Evolutionary conservation across 2,888 invertebrate species (phyloP).

Genomic region (Peribatodes rhomboidaria): DNA sequence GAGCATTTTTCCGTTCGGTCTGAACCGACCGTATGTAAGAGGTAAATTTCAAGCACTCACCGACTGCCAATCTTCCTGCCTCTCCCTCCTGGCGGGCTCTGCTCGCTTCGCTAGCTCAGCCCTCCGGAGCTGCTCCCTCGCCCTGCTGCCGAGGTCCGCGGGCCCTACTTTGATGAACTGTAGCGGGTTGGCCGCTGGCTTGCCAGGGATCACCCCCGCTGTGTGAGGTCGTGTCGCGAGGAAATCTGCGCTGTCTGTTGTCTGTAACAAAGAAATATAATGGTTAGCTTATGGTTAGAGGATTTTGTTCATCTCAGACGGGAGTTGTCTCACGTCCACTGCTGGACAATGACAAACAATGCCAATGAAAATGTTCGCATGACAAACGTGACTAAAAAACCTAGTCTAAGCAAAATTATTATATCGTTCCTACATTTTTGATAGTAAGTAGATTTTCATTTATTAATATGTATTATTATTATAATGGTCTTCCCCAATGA

Average conservation of each 20-base stretch:
- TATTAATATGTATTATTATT: too few species aligned
- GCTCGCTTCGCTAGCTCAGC: conserved; percentile 94
- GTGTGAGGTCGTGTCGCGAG: conserved; percentile 82
- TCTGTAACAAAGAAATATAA: conserved; percentile 57
- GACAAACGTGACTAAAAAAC: too few species aligned
- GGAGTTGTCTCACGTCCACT: too few species aligned
- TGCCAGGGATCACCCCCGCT: conserved; percentile 91
- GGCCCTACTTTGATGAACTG: conserved; percentile 96
- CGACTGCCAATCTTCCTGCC: conserved; percentile 97
- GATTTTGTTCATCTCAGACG: too few species aligned
- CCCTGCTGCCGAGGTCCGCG: conserved; percentile 94
- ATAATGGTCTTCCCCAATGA: too few species aligned
- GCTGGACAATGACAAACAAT: too few species aligned
- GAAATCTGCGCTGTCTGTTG: conserved; percentile 84
- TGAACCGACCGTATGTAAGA: too few species aligned
- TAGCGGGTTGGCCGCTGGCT: conserved; percentile 94
- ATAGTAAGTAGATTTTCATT: too few species aligned
- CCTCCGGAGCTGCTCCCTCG: conserved; percentile 93
- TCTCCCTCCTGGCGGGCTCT: conserved; percentile 92
- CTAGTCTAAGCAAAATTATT: too few species aligned
- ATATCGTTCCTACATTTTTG: too few species aligned
- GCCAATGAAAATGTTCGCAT: too few species aligned
- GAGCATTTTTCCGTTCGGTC: too few species aligned
- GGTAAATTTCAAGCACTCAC: conserved; percentile 85
- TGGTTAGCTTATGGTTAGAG: background rate